Conservation (phyloP, 2,113 vertebrate genomes). For the Bos indicus region DNA sequence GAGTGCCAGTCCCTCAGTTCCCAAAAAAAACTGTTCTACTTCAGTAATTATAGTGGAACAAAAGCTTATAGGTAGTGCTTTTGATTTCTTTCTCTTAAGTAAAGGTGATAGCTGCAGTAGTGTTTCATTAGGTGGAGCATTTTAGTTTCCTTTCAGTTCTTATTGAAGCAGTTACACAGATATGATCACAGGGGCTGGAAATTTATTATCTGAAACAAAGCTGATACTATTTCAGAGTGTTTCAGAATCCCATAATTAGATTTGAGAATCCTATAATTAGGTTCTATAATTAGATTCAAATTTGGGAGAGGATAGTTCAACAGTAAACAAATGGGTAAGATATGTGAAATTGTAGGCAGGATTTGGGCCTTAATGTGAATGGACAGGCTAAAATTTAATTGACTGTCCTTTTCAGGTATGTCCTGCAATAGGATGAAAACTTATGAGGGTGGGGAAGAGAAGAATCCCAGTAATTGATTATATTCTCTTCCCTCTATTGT, state of each 20-base stretch:
- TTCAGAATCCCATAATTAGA: neutral
- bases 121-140: neutral
- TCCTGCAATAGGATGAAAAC: neutral
- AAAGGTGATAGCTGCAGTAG: neutral
- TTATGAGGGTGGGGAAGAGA: neutral
- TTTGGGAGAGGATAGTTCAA: neutral
- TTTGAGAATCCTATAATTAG: neutral
- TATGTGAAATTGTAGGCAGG: neutral
- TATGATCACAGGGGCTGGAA: neutral
- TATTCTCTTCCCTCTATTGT: neutral
- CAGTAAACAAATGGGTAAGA: neutral
- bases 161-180: neutral
- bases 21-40: neutral
- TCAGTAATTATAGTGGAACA: neutral
- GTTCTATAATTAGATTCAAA: neutral
- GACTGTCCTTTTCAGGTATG: neutral
- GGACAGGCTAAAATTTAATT: neutral
- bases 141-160: constrained; percentile 27
- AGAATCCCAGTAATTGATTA: neutral
- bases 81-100: neutral
- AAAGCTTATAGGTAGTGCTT: neutral
- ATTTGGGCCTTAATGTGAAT: neutral
- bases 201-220: constrained; percentile 12
- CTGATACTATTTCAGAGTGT: neutral
- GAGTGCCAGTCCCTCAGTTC: neutral